Percentiles rank a stretch among this genome's conserved stretches.
Conservation (phyloP, 2,113 vertebrate genomes). For the Octodon degus region DNA sequence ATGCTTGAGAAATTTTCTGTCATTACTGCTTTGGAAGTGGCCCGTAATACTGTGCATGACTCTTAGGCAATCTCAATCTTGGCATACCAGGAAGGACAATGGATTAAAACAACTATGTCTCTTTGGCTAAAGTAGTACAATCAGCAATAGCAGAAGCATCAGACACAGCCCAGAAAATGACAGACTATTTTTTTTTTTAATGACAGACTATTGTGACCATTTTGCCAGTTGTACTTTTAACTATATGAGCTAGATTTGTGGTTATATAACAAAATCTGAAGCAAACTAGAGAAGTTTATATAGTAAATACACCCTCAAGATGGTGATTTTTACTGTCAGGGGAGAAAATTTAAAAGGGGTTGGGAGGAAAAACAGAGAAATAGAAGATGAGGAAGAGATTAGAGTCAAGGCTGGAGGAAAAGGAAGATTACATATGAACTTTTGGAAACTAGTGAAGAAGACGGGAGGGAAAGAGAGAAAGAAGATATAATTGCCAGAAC, state of each 20-base stretch:
- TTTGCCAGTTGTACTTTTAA: not conserved
- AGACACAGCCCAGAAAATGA: not conserved
- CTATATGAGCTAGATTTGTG: not conserved
- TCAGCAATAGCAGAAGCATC: not conserved
- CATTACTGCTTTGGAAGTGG: not conserved
- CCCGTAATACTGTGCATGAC: not conserved
- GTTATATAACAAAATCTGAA: not conserved
- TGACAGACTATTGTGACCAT: not conserved
- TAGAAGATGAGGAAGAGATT: not conserved
- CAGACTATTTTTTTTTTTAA: not conserved
- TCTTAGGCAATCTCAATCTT: not conserved
- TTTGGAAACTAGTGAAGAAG: not conserved
- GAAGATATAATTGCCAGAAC: not conserved
- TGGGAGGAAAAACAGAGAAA: not conserved
- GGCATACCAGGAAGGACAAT: not conserved
- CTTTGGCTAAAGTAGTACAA: not conserved
- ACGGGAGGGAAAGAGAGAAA: not conserved
- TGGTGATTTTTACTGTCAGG: not conserved
- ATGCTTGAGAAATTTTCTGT: not conserved
- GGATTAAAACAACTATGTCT: not conserved
- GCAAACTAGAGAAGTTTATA: not conserved
- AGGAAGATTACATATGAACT: not conserved
- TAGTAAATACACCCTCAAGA: not conserved
- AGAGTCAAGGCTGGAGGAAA: not conserved
- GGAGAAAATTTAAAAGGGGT: not conserved